phyloP scores from a whole-genome alignment of 2,113 vertebrate species.

The Pterophyllum scalare region DNA sequence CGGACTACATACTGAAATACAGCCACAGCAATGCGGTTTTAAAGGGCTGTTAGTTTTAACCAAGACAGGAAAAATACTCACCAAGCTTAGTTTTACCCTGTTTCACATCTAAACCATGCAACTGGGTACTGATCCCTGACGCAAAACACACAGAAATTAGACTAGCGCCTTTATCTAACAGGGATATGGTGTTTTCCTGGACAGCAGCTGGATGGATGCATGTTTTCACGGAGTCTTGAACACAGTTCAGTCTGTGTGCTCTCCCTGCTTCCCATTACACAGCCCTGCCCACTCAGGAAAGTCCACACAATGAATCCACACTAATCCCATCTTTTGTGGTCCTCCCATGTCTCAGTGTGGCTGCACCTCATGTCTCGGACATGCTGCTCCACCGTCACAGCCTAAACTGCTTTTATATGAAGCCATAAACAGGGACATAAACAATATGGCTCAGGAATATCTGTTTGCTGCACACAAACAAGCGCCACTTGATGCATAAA shows the following conservation, averaged over 20 bases:
- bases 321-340: conserved; percentile 44
- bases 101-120: background rate
- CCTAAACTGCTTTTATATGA: background rate
- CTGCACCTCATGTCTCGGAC: conserved; percentile 18
- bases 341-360: conserved; percentile 10
- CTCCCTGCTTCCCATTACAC: background rate
- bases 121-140: background rate
- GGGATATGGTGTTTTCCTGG: background rate
- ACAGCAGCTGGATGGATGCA: conserved; percentile 11
- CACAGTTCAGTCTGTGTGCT: conserved; percentile 21
- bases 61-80: background rate
- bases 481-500: background rate
- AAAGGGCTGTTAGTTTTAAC: background rate
- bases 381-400: conserved; percentile 19
- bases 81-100: background rate
- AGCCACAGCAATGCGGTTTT: conserved; percentile 20
- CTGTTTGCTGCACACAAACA: background rate
- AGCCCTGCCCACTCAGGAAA: conserved; percentile 34
- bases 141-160: background rate
- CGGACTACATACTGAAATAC: background rate
- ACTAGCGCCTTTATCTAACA: background rate
- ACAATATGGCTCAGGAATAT: background rate
- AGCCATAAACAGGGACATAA: conserved; percentile 10
- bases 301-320: conserved; percentile 28
- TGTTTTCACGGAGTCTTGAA: conserved; percentile 10